phyloP scores from a whole-genome alignment of 2,888 invertebrate species.

The Netelia inedita region DNA sequence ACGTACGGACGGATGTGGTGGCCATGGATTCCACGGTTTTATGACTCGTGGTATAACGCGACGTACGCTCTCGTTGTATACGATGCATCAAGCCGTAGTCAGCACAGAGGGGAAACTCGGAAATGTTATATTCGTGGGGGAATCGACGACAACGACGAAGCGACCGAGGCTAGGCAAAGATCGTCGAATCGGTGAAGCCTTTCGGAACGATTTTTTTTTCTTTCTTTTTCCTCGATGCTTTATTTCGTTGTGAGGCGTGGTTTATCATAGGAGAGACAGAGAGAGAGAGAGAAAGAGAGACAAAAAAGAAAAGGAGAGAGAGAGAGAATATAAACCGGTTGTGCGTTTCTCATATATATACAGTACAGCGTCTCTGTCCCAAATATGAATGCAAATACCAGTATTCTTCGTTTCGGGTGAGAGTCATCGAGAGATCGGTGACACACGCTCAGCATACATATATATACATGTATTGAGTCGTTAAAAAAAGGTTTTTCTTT shows the following conservation, averaged over 20 bases:
- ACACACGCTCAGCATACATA: not conserved
- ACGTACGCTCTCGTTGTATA: conserved; percentile 38
- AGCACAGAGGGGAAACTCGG: conserved; percentile 20
- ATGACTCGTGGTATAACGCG: conserved; percentile 54
- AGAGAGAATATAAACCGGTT: conserved; percentile 62
- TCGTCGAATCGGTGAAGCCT: conserved; percentile 53
- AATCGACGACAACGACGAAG: conserved; percentile 20
- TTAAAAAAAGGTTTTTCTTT: not conserved
- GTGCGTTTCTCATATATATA: not conserved
- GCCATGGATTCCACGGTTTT: conserved; percentile 60
- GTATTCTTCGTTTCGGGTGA: conserved; percentile 47
- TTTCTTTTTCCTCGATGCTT: conserved; percentile 32
- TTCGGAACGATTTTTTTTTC: conserved; percentile 17
- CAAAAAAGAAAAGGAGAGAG: not conserved
- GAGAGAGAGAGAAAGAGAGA: conserved; percentile 19
- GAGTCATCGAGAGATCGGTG: conserved; percentile 40
- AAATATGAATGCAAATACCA: conserved; percentile 73
- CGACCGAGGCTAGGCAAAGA: conserved; percentile 13
- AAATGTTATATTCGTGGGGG: conserved; percentile 60
- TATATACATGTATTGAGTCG: not conserved
- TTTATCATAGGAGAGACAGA: conserved; percentile 43
- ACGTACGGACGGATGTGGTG: conserved; percentile 67
- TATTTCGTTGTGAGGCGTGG: conserved; percentile 60
- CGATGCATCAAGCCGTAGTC: not conserved
- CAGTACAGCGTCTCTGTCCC: conserved; percentile 54